Evolutionary conservation across 2,113 vertebrate genomes (phyloP).

Genomic region (Jacana jacana): DNA sequence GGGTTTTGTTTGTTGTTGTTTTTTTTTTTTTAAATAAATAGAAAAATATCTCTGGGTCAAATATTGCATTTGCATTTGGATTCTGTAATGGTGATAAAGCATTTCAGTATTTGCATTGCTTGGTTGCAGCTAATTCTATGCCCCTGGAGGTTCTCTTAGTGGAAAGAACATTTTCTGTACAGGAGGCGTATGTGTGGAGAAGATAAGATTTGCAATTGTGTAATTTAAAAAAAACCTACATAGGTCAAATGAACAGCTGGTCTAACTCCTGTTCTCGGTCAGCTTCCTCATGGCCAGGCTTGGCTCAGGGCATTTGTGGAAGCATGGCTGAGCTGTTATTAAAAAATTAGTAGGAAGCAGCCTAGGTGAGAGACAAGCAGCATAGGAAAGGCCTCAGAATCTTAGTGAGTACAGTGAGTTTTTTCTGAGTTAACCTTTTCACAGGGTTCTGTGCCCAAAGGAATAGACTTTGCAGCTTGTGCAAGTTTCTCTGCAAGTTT

Average conservation of each 20-base stretch:
- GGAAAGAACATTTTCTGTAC: not conserved
- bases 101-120: constrained; percentile 10
- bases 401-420: not conserved
- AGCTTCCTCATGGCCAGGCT: not conserved
- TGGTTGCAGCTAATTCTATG: not conserved
- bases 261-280: not conserved
- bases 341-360: not conserved
- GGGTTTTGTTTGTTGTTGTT: too few relatives aligned
- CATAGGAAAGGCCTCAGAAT: not conserved
- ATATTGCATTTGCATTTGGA: constrained; percentile 4
- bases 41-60: constrained; percentile 5
- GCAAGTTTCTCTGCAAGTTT: not conserved
- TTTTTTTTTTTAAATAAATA: not conserved
- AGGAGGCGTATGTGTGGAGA: constrained; percentile 4
- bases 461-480: not conserved
- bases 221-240: not conserved
- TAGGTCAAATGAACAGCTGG: not conserved
- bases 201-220: constrained; percentile 46
- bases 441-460: not conserved
- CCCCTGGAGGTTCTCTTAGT: not conserved
- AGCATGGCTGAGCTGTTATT: not conserved
- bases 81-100: not conserved
- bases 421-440: not conserved
- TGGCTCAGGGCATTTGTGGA: not conserved
- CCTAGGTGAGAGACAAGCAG: not conserved